Evolutionary conservation across 2,888 invertebrate species (phyloP).

Genomic region (Diaphora mendica): DNA sequence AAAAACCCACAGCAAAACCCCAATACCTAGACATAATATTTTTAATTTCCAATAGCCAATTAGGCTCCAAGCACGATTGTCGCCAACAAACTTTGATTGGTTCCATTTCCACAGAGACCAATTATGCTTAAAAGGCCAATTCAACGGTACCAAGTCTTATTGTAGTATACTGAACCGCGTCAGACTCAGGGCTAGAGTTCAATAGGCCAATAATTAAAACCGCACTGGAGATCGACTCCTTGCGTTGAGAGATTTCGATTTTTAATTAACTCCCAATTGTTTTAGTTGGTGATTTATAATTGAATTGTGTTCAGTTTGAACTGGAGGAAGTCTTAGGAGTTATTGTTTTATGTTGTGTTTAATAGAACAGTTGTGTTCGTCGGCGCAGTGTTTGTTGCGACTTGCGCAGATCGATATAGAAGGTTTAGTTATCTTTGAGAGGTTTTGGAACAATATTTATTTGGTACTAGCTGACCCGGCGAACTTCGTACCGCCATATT

Average conservation of each 20-base stretch:
- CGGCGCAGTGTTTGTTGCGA: conserved; percentile 9
- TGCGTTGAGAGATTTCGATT: conserved; percentile 68
- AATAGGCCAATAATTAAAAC: conserved; percentile 83
- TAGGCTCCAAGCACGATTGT: conserved; percentile 72
- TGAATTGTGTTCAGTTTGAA: conserved; percentile 39
- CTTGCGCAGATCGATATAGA: conserved; percentile 9
- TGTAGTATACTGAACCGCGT: conserved; percentile 72
- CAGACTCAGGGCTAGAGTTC: conserved; percentile 73
- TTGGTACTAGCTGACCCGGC: too few species aligned
- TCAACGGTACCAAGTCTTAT: conserved; percentile 78
- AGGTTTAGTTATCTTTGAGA: background rate
- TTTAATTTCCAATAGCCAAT: conserved; percentile 75
- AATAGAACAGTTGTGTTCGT: background rate
- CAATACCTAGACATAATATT: conserved; percentile 39
- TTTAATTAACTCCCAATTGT: conserved; percentile 78
- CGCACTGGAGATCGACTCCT: conserved; percentile 70
- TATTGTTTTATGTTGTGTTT: conserved; percentile 14
- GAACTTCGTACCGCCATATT: too few species aligned
- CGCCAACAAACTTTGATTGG: conserved; percentile 81
- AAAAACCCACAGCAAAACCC: background rate
- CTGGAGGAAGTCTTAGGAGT: conserved; percentile 16
- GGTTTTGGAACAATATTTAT: background rate
- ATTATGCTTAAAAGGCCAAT: conserved; percentile 82
- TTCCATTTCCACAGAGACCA: conserved; percentile 73
- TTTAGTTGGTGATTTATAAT: conserved; percentile 58